Evolutionary conservation across 2,113 vertebrate genomes (phyloP).

Genomic region (Silurus glanis): DNA sequence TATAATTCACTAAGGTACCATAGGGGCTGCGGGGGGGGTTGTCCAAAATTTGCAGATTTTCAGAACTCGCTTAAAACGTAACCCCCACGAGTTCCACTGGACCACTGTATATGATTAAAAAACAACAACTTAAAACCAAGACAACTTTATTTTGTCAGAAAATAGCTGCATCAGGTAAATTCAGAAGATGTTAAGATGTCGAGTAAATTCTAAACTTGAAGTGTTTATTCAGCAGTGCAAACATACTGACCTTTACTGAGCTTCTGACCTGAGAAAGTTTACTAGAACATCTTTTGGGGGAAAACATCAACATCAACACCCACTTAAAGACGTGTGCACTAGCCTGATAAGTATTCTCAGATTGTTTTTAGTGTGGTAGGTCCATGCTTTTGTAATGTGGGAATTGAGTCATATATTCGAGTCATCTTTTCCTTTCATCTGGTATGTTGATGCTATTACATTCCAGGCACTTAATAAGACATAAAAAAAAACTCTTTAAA

Average conservation of each 20-base stretch:
- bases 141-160: not conserved
- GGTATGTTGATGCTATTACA: not conserved
- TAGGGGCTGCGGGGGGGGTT: no score
- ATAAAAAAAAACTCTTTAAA: not conserved
- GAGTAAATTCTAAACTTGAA: no score
- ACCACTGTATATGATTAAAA: no score
- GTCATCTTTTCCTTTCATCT: not conserved
- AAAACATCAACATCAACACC: not conserved
- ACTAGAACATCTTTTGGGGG: not conserved
- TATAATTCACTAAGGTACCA: no score
- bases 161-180: not conserved
- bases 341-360: not conserved
- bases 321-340: not conserved
- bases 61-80: no score
- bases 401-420: not conserved
- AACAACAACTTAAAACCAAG: no score
- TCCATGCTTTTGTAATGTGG: not conserved
- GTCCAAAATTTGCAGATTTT: no score
- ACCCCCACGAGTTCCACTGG: no score
- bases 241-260: not conserved
- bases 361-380: not conserved
- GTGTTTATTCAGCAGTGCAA: not conserved
- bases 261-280: not conserved
- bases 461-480: not conserved
- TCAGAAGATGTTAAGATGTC: not conserved